A percentile compares a stretch with the other conserved stretches of the same genome.
Conservation (phyloP, 2,113 vertebrate genomes). For the Gopherus evgoodei region DNA sequence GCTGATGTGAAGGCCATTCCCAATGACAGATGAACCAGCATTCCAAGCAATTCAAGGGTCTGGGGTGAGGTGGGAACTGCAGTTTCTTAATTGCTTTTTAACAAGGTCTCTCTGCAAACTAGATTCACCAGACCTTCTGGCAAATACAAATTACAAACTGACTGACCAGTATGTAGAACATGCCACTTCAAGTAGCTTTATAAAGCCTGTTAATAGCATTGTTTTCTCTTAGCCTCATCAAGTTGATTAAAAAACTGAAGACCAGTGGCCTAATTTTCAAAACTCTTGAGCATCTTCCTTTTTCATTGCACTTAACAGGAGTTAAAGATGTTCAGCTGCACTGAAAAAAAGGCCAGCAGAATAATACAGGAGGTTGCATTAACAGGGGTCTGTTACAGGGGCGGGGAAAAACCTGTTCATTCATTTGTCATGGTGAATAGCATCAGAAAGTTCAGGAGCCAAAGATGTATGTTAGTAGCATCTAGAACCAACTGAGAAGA, state of each 20-base stretch:
- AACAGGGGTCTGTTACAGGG: not conserved
- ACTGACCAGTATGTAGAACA: not conserved
- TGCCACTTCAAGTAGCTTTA: rapidly evolving
- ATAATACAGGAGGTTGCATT: not conserved
- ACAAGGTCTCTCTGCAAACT: not conserved
- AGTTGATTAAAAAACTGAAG: not conserved
- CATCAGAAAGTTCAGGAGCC: constrained; percentile 22
- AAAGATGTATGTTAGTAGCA: constrained; percentile 59
- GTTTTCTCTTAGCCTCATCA: rapidly evolving
- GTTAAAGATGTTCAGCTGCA: not conserved
- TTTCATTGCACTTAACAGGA: rapidly evolving
- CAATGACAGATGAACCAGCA: constrained; percentile 32
- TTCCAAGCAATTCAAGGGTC: not conserved
- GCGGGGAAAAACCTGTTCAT: not conserved
- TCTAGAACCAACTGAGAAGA: constrained; percentile 16
- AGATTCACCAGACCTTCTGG: not conserved
- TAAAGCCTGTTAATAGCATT: not conserved
- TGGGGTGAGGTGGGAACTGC: rapidly evolving
- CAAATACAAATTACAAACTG: rapidly evolving
- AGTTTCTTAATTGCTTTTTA: rapidly evolving
- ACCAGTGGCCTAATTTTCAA: not conserved
- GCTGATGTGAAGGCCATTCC: not conserved
- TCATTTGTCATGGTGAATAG: constrained; percentile 45
- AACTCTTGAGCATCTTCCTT: not conserved
- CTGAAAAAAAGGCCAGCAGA: rapidly evolving